phyloP scores from a whole-genome alignment of 2,113 vertebrate genomes.

The Petrocephalus zakoni region DNA sequence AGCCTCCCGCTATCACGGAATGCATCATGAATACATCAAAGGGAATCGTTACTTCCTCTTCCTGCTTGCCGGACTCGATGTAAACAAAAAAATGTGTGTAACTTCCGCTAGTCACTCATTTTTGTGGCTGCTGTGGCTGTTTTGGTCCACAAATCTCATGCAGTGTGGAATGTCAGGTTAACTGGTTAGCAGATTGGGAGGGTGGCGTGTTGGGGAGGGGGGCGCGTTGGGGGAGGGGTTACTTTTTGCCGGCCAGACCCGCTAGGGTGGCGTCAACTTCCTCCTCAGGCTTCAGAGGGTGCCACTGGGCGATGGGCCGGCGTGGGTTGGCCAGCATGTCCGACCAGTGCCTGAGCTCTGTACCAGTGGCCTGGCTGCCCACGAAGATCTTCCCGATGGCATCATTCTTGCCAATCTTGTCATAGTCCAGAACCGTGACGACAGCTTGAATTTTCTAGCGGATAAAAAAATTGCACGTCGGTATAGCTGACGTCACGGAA shows the following conservation, averaged over 20 bases:
- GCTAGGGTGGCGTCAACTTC: conserved; percentile 80
- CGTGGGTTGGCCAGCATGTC: conserved; percentile 97
- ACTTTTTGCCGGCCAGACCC: conserved; percentile 88
- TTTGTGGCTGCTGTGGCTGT: conserved; percentile 6
- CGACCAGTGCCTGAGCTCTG: conserved; percentile 93
- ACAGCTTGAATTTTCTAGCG: conserved; percentile 90
- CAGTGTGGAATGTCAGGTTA: conserved; percentile 16
- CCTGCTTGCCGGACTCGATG: neutral
- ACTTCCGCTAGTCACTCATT: neutral
- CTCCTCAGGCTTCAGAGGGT: conserved; percentile 92
- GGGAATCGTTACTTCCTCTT: neutral
- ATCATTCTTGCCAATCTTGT: conserved; percentile 97
- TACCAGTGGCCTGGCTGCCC: conserved; percentile 81
- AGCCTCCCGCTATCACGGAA: neutral
- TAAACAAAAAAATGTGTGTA: conserved; percentile 9
- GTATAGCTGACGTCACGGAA: neutral
- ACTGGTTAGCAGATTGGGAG: neutral
- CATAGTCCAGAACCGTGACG: conserved; percentile 95
- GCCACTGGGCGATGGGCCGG: conserved; percentile 95
- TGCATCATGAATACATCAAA: conserved; percentile 5
- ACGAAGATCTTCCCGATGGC: conserved; percentile 96
- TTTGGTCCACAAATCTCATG: conserved; percentile 24
- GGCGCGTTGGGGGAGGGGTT: conserved; percentile 40
- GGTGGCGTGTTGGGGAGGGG: neutral
- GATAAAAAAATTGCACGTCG: neutral